Conservation (phyloP, 2,797 vertebrate genomes). For the Macropodus opercularis region DNA sequence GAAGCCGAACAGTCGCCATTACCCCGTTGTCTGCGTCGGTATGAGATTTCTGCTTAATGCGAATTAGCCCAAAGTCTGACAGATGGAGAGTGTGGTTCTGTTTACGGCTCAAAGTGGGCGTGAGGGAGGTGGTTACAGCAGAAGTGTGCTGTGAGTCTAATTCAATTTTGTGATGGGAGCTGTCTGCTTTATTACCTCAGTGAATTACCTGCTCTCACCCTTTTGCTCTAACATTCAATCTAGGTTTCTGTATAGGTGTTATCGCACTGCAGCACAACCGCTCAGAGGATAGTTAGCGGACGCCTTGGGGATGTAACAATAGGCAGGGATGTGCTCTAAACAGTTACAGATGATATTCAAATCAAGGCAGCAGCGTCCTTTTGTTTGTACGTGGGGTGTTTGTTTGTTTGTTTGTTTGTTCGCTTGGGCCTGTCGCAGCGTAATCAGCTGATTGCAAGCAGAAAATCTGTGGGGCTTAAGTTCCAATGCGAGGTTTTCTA, state of each 20-base stretch:
- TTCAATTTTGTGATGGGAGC: conserved; percentile 63
- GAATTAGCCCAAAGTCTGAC: conserved; percentile 20
- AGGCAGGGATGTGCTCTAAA: conserved; percentile 38
- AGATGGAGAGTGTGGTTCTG: conserved; percentile 1
- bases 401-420: conserved; percentile 6
- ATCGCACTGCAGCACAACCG: conserved; percentile 58
- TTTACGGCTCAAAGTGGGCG: conserved; percentile 26
- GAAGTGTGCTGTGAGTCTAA: conserved; percentile 58
- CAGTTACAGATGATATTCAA: conserved; percentile 32
- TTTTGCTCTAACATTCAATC: conserved; percentile 63
- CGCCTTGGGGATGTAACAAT: conserved; percentile 41
- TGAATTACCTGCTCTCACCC: conserved; percentile 64
- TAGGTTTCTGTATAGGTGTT: conserved; percentile 55
- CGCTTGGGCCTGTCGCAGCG: neutral
- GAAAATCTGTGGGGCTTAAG: conserved; percentile 13
- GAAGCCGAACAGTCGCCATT: neutral
- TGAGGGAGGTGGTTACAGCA: conserved; percentile 35
- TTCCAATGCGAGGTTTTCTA: conserved; percentile 5
- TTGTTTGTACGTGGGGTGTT: conserved; percentile 1
- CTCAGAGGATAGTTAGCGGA: conserved; percentile 47
- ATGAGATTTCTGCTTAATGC: conserved; percentile 23
- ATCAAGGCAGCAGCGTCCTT: conserved; percentile 15
- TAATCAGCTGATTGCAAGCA: conserved; percentile 11
- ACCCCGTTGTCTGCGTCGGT: conserved; percentile 5
- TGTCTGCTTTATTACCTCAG: conserved; percentile 63